Percentiles rank a stretch among this genome's conserved stretches.
These are phyloP conservation scores for Calameuta filiformis DNA, from an alignment of 2,888 invertebrate genomes.

Conservation along the genomic window DNA sequence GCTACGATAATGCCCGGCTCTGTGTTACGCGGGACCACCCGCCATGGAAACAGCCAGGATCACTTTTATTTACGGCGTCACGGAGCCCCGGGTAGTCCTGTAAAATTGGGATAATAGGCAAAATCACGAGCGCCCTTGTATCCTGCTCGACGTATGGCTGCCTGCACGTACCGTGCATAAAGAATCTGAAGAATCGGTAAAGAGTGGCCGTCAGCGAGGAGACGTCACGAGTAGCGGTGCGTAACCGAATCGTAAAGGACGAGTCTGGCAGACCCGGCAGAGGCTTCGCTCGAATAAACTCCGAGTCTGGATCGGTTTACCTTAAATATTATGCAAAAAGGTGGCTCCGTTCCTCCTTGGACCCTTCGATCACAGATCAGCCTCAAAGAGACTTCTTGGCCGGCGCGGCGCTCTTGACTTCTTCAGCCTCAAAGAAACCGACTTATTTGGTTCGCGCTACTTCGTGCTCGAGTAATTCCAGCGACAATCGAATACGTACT, in stretches of 20 bases:
- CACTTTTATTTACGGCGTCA: background rate
- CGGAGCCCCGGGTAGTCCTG: background rate
- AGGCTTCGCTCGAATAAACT: slow-evolving; percentile 42
- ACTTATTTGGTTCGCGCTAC: background rate
- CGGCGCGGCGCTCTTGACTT: background rate
- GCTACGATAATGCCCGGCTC: background rate
- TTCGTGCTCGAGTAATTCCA: background rate
- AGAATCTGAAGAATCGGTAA: background rate
- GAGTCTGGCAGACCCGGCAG: background rate
- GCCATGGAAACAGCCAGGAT: background rate
- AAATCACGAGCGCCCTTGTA: background rate
- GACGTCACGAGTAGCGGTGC: slow-evolving; percentile 3
- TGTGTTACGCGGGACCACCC: background rate
- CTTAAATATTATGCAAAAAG: slow-evolving; percentile 39
- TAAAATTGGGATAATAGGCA: background rate
- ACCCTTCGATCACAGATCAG: background rate
- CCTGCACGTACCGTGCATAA: background rate
- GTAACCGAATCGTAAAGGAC: slow-evolving; percentile 20
- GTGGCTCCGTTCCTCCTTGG: slow-evolving; percentile 7
- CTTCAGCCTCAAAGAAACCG: background rate
- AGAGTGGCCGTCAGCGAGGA: background rate
- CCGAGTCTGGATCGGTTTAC: slow-evolving; percentile 45
- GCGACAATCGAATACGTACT: background rate
- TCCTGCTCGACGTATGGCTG: background rate
- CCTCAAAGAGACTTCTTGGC: background rate